Evolutionary conservation across 2,113 vertebrate genomes (phyloP).

Genomic region (Tapirus terrestris): DNA sequence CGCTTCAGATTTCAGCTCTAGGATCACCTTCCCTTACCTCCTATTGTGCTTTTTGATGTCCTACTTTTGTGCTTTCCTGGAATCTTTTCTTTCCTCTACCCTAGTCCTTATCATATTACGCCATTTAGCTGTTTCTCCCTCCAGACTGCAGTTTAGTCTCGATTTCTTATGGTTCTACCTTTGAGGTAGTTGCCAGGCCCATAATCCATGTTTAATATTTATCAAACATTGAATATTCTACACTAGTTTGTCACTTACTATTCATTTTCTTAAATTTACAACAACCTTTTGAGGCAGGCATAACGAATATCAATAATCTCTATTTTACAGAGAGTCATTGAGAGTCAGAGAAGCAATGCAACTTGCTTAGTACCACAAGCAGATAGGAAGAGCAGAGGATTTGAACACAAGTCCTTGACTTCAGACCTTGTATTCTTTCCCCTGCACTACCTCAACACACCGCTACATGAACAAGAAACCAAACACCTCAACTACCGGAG

Average conservation of each 20-base stretch:
- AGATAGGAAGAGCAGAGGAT: background rate
- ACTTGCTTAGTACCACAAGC: too few relatives aligned
- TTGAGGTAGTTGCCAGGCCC: background rate
- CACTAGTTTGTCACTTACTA: background rate
- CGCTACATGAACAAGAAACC: background rate
- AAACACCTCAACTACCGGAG: background rate
- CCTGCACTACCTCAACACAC: fast-evolving
- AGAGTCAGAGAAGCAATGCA: background rate
- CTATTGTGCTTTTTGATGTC: background rate
- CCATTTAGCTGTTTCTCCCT: fast-evolving
- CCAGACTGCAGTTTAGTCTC: background rate
- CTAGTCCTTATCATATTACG: too few relatives aligned
- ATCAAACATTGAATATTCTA: background rate
- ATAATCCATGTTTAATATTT: background rate
- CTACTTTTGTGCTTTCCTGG: background rate
- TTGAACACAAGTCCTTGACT: too few relatives aligned
- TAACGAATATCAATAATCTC: too few relatives aligned
- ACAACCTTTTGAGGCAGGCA: background rate
- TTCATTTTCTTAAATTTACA: background rate
- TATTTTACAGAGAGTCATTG: background rate
- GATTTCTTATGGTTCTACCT: background rate
- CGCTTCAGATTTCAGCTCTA: background rate
- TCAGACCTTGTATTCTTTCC: background rate
- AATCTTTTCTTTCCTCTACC: background rate
- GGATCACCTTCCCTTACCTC: fast-evolving